Evolutionary conservation across 2,797 vertebrate genomes (phyloP).

Genomic region (Sebastes cheni): DNA sequence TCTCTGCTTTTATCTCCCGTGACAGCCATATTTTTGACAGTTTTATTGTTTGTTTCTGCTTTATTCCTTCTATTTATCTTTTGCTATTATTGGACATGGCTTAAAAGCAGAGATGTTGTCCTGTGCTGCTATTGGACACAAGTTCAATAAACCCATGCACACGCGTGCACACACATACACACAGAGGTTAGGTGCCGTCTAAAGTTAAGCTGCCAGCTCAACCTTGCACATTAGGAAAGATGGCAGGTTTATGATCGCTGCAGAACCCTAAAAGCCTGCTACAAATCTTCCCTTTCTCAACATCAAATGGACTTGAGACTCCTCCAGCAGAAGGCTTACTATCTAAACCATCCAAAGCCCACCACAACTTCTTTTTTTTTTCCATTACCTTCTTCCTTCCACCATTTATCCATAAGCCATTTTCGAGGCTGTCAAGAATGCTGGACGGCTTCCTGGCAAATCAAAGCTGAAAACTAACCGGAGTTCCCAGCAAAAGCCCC

Average conservation of each 20-base stretch:
- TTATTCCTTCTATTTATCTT: conserved; percentile 29
- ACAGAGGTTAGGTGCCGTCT: conserved; percentile 17
- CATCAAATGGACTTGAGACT: conserved; percentile 64
- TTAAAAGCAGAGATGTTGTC: conserved; percentile 34
- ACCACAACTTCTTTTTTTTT: conserved; percentile 37
- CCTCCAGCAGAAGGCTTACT: conserved; percentile 60
- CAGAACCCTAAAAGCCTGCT: conserved; percentile 44
- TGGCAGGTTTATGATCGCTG: conserved; percentile 58
- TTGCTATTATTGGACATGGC: conserved; percentile 21
- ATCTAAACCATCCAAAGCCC: conserved; percentile 71
- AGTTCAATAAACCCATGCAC: conserved; percentile 22
- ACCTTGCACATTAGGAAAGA: conserved; percentile 33
- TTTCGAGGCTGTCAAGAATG: conserved; percentile 69
- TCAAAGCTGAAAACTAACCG: conserved; percentile 62
- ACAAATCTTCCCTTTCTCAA: conserved; percentile 67
- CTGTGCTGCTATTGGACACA: conserved; percentile 15
- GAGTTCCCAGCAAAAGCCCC: conserved; percentile 45
- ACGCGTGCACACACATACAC: neutral
- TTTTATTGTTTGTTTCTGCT: conserved; percentile 50
- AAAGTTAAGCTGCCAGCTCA: conserved; percentile 43
- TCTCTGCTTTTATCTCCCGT: conserved; percentile 36
- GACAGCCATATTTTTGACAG: conserved; percentile 31
- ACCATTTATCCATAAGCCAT: conserved; percentile 61
- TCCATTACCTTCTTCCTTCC: conserved; percentile 55
- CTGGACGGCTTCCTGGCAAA: conserved; percentile 62